phyloP scores from a whole-genome alignment of 2,888 invertebrate species.

The Apodemia hepburni region DNA sequence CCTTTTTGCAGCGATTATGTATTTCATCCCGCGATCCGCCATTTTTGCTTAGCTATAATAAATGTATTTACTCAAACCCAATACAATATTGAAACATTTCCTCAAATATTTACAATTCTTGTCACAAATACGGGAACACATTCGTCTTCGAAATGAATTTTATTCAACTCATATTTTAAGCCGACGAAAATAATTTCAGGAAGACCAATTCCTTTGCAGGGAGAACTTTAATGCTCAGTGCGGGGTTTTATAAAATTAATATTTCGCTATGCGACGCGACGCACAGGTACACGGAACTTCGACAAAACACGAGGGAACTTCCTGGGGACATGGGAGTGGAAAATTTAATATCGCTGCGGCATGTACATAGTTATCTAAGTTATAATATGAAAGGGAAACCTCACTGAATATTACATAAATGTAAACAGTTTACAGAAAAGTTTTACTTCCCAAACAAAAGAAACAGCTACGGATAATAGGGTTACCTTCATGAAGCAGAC shows the following conservation, averaged over 20 bases:
- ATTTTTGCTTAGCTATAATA: not conserved
- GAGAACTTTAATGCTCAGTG: conserved; percentile 46
- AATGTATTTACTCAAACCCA: not conserved
- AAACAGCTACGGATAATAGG: not conserved
- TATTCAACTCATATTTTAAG: conserved; percentile 7
- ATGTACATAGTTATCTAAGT: conserved; percentile 37
- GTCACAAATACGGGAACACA: conserved; percentile 13
- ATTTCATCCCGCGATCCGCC: not conserved
- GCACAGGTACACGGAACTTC: conserved; percentile 60
- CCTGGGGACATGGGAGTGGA: conserved; percentile 58
- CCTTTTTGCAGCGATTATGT: not conserved
- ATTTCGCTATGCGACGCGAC: conserved; percentile 46
- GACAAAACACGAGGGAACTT: conserved; percentile 50
- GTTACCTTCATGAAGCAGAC: too few species aligned
- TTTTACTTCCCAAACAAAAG: not conserved
- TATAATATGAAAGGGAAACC: conserved; percentile 33
- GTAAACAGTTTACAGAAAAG: conserved; percentile 9
- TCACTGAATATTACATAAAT: conserved; percentile 26
- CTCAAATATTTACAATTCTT: conserved; percentile 5
- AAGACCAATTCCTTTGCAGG: conserved; percentile 44
- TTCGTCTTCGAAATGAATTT: conserved; percentile 8
- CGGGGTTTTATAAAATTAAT: conserved; percentile 63
- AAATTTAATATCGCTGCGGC: conserved; percentile 62
- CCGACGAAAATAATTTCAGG: conserved; percentile 15
- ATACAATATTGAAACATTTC: conserved; percentile 4